A percentile compares a stretch with the other conserved stretches of the same genome.
phyloP scores from a whole-genome alignment of 2,113 vertebrate species.

The Todiramphus saurophagus region DNA sequence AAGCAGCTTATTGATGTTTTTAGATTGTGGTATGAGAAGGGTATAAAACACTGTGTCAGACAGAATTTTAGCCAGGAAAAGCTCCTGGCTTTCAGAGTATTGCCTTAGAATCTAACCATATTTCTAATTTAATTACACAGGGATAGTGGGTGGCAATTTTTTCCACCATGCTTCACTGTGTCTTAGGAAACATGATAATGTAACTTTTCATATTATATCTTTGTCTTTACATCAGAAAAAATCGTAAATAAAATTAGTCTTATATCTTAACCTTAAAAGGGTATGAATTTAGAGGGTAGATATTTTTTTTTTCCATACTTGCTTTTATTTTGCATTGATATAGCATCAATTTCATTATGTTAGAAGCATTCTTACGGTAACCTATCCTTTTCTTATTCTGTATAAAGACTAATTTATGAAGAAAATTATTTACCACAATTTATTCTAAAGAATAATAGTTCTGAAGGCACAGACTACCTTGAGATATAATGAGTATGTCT shows the following conservation, averaged over 20 bases:
- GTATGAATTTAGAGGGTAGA: not conserved
- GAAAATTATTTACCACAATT: not conserved
- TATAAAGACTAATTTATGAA: not conserved
- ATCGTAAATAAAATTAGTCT: not conserved
- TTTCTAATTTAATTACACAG: conserved; percentile 4
- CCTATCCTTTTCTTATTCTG: not conserved
- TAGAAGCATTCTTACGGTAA: not conserved
- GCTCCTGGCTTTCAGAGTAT: not conserved
- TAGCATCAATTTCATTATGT: not conserved
- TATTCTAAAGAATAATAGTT: not conserved
- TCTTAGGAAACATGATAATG: not conserved
- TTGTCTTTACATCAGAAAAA: not conserved
- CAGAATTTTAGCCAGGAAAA: conserved; percentile 25
- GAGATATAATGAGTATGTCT: not conserved
- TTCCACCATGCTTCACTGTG: not conserved
- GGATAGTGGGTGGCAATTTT: not conserved
- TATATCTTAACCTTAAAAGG: not conserved
- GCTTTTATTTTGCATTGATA: not conserved
- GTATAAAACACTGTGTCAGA: conserved; percentile 14
- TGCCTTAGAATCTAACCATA: not conserved
- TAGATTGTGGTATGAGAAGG: not conserved
- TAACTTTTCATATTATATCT: not conserved
- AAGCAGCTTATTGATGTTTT: conserved; percentile 63
- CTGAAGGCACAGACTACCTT: not conserved
- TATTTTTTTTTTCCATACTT: not conserved